These are phyloP conservation scores for Helostoma temminkii DNA, from an alignment of 2,797 vertebrate genomes.

Conservation along the genomic window DNA sequence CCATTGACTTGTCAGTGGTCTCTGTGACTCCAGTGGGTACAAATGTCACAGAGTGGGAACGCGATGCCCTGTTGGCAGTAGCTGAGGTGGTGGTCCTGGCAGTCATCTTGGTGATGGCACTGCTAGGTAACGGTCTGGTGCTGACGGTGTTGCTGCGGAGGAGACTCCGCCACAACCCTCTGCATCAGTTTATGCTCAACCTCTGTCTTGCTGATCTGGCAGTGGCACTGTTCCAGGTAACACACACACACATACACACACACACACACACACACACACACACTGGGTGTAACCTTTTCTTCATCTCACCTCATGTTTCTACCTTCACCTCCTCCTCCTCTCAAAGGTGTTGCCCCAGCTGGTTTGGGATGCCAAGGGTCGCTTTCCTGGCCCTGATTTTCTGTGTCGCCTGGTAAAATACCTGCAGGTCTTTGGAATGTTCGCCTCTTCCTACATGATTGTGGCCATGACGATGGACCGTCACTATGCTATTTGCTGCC, in stretches of 20 bases:
- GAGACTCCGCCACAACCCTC: constrained; percentile 82
- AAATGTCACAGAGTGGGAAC: constrained; percentile 60
- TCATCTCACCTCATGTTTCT: not conserved
- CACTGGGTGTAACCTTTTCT: not conserved
- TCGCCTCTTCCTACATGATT: constrained; percentile 94
- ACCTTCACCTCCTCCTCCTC: not conserved
- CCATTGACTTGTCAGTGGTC: constrained; percentile 27
- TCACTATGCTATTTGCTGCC: constrained; percentile 92
- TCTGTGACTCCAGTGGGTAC: constrained; percentile 41
- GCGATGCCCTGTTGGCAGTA: constrained; percentile 78
- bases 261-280: not conserved
- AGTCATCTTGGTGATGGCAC: constrained; percentile 82
- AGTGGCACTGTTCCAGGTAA: constrained; percentile 90
- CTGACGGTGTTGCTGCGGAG: constrained; percentile 83
- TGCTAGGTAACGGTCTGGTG: constrained; percentile 87
- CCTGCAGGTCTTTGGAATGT: constrained; percentile 94
- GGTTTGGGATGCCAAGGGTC: constrained; percentile 91
- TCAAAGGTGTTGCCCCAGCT: constrained; percentile 91
- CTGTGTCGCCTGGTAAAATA: constrained; percentile 91
- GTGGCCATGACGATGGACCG: constrained; percentile 91
- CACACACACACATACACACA: not conserved
- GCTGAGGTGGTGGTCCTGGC: constrained; percentile 87
- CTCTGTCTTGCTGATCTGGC: constrained; percentile 90
- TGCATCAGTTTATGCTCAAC: constrained; percentile 90
- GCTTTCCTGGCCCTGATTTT: constrained; percentile 88